Evolutionary conservation across 2,113 vertebrate species (phyloP), one percentile per base, ranked within the genome.

Genomic region (Crotalus viridis): DNA sequence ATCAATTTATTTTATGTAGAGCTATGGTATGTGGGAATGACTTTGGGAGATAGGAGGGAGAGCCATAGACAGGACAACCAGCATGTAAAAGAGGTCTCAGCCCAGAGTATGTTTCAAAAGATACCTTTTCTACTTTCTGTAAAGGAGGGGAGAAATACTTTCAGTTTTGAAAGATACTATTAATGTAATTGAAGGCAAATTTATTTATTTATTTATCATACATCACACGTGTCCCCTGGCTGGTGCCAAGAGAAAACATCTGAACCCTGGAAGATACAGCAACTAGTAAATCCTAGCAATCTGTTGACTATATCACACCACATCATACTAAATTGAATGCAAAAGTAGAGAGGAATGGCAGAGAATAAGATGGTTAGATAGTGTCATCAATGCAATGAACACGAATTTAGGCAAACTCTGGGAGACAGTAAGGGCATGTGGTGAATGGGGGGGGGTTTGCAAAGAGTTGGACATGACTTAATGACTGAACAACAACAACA

Each of bases 1-100:
- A 94, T 88, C 28, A 94, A 91, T 95, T 91, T 51, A 88, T 88
- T 54, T n/a, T 54, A 88, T 22, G 9, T 10, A 10, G 3, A 26
- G 64, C 59, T 61, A 94, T 74, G n/a, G 15, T 19, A 74, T 74
- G n/a, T 74, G n/a, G 69, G n/a, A 74, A 74, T 74, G n/a, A 74
- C 15, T 33, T 39, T 39, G 69, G n/a, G 69, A 33, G 13, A 39
- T 6, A 74, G 5, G n/a, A 39, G 15, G 15, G 2, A 1, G 15
- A 74, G 15, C n/a, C n/a, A 39, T 33, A 74, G 69, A 39, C 6
- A 19, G 69, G n/a, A 74, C n/a, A 74, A 74, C 69, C 69, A 74
- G 64, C 69, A 17, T 74, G n/a, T 19, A 39, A 39, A 33, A 74
- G 69, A 74, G n/a, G 15, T 39, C 4, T 69, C 28, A 69, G 28